A percentile compares a stretch with the other conserved stretches of the same genome.
Evolutionary conservation across 2,797 vertebrate genomes (phyloP).

Genomic region (Phoeniculus purpureus): DNA sequence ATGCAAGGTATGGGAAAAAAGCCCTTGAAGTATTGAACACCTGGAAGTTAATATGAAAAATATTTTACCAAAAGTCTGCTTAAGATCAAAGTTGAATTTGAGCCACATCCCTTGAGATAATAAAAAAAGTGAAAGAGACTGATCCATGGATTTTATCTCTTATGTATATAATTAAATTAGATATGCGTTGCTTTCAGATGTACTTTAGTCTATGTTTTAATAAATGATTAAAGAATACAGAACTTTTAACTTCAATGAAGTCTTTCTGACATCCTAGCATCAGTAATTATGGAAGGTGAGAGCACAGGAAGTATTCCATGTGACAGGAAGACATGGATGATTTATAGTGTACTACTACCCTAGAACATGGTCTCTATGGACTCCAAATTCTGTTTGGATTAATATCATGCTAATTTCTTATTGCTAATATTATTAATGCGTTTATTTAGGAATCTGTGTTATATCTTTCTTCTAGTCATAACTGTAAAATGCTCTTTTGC

Average conservation of each 20-base stretch:
- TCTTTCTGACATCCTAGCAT: neutral
- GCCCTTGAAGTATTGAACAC: accelerated
- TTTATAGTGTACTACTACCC: neutral
- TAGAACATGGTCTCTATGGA: neutral
- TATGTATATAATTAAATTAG: neutral
- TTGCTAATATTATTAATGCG: neutral
- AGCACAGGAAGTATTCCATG: neutral
- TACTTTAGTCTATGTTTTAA: constrained; percentile 14
- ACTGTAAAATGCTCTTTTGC: neutral
- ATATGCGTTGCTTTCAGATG: neutral
- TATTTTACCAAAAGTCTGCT: neutral
- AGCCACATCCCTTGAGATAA: neutral
- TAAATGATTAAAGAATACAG: neutral
- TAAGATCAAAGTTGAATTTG: neutral
- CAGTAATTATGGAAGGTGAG: neutral
- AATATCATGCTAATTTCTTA: neutral
- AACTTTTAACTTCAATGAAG: neutral
- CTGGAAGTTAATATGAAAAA: neutral
- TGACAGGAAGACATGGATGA: neutral
- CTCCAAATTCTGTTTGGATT: neutral
- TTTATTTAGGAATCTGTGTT: constrained; percentile 22
- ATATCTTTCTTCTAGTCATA: constrained; percentile 26
- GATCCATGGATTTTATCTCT: neutral
- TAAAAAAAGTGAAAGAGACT: neutral
- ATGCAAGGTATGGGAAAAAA: neutral